A percentile compares a stretch with the other conserved stretches of the same genome.
These are phyloP conservation scores for Prochilodus magdalenae DNA, from an alignment of 2,113 vertebrate genomes.

Conservation along the genomic window DNA sequence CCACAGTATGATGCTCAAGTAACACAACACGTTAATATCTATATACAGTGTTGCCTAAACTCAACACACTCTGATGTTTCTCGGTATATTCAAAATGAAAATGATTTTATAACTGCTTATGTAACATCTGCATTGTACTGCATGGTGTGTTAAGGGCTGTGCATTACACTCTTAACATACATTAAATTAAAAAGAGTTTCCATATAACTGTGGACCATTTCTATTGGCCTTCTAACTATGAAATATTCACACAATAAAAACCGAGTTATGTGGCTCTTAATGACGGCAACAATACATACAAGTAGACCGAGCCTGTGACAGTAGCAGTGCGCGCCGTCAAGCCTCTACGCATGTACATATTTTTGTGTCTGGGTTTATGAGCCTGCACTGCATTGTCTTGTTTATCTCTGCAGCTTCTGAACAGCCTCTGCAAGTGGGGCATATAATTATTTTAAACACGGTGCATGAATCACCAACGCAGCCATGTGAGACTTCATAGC, in stretches of 20 bases:
- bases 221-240: too few relatives aligned
- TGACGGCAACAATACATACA: background rate
- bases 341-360: background rate
- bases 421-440: constrained; percentile 40
- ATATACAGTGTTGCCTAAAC: too few relatives aligned
- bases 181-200: too few relatives aligned
- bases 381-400: constrained; percentile 26
- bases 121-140: too few relatives aligned
- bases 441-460: constrained; percentile 52
- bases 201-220: too few relatives aligned
- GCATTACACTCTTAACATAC: too few relatives aligned
- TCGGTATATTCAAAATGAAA: too few relatives aligned
- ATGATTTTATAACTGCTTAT: too few relatives aligned
- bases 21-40: too few relatives aligned
- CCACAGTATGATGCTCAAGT: too few relatives aligned
- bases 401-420: constrained; percentile 40
- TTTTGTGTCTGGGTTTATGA: background rate
- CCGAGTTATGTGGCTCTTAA: background rate
- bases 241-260: background rate
- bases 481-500: constrained; percentile 44
- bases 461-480: constrained; percentile 51
- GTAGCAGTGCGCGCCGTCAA: constrained; percentile 6
- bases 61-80: too few relatives aligned
- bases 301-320: background rate
- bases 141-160: too few relatives aligned